phyloP scores from a whole-genome alignment of 1,140 invertebrate species.

The Scaptomyza pallida region DNA sequence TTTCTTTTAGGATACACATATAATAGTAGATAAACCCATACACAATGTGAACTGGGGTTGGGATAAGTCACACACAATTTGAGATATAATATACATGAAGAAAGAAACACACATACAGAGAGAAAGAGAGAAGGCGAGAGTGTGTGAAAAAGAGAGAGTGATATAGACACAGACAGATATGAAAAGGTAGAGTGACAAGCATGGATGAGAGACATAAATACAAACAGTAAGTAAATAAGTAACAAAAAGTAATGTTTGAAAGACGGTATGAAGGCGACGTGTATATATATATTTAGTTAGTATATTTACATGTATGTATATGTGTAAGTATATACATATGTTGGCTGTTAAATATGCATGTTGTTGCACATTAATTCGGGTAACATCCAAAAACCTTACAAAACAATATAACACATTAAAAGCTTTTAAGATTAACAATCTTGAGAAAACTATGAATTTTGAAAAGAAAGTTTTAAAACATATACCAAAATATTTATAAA shows the following conservation, averaged over 20 bases:
- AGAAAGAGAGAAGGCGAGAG: constrained; percentile 2
- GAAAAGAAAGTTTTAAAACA: neutral
- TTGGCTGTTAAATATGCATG: constrained; percentile 1
- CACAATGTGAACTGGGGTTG: constrained; percentile 17
- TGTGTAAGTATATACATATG: constrained; percentile 8
- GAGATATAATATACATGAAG: constrained; percentile 1
- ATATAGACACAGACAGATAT: constrained; percentile 21
- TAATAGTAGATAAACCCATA: constrained; percentile 18
- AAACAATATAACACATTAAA: neutral
- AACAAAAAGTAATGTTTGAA: constrained; percentile 22
- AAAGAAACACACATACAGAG: constrained; percentile 11
- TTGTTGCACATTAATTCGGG: constrained; percentile 4
- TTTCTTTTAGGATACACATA: constrained; percentile 13
- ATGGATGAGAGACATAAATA: constrained; percentile 35
- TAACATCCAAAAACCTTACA: neutral
- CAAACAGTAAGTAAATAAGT: constrained; percentile 22
- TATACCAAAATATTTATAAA: neutral
- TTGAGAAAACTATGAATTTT: neutral
- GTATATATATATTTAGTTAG: constrained; percentile 5
- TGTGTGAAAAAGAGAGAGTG: neutral
- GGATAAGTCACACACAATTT: constrained; percentile 14
- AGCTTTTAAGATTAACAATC: too few species aligned
- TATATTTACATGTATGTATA: constrained; percentile 35
- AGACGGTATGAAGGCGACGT: constrained; percentile 12
- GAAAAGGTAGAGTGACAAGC: constrained; percentile 22